Conservation (phyloP, 2,113 vertebrate genomes). For the Nyctibius bracteatus region DNA sequence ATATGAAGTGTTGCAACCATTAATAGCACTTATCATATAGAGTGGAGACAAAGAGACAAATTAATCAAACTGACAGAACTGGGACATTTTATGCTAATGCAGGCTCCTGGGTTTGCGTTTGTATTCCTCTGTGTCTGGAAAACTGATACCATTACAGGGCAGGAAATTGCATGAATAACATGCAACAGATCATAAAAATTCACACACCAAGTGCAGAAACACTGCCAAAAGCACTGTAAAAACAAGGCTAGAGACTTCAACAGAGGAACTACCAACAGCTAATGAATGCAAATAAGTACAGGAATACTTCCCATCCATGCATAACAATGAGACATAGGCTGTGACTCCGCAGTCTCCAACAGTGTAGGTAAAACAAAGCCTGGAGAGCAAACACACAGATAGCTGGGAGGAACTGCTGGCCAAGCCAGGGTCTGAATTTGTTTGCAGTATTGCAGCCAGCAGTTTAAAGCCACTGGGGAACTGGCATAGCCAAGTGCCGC, state of each 20-base stretch:
- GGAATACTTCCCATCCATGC: slow-evolving; percentile 71
- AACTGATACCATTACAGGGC: slow-evolving; percentile 83
- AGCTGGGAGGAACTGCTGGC: neutral
- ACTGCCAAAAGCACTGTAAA: slow-evolving; percentile 76
- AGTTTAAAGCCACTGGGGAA: neutral
- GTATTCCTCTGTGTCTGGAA: slow-evolving; percentile 78
- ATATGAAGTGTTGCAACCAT: slow-evolving; percentile 85
- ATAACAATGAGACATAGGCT: slow-evolving; percentile 66
- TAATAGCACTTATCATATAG: slow-evolving; percentile 87
- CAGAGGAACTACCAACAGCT: slow-evolving; percentile 72
- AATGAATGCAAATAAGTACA: slow-evolving; percentile 75
- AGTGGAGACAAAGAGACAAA: slow-evolving; percentile 88
- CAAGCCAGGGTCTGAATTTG: neutral
- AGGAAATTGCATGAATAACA: slow-evolving; percentile 84
- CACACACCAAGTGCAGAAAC: slow-evolving; percentile 74
- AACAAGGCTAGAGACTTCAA: slow-evolving; percentile 75
- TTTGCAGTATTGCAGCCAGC: slow-evolving; percentile 36
- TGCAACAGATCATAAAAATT: slow-evolving; percentile 82
- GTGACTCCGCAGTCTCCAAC: slow-evolving; percentile 43
- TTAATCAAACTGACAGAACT: slow-evolving; percentile 89
- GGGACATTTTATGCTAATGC: slow-evolving; percentile 86
- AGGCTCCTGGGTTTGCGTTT: slow-evolving; percentile 76
- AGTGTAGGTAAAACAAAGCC: slow-evolving; percentile 57
- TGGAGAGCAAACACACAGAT: neutral
- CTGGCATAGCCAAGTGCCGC: neutral